These are phyloP conservation scores for Anastatus disparis DNA, from an alignment of 1,140 invertebrate species.

Conservation along the genomic window DNA sequence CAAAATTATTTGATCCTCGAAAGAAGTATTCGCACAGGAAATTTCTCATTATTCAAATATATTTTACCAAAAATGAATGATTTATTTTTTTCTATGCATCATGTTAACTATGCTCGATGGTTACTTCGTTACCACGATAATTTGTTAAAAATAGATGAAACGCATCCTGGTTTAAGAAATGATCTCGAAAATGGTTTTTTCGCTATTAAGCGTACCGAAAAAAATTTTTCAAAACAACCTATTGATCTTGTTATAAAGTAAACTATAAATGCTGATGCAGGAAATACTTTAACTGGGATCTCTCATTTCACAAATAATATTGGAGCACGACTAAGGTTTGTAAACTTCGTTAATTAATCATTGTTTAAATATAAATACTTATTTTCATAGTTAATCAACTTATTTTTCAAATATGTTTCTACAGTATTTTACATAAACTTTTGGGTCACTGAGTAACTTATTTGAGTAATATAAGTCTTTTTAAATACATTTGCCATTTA, in stretches of 20 bases:
- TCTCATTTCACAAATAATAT: conserved; percentile 36
- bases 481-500: too few relatives aligned
- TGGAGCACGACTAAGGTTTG: not conserved
- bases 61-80: conserved; percentile 50
- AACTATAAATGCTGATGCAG: conserved; percentile 50
- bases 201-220: conserved; percentile 45
- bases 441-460: too few relatives aligned
- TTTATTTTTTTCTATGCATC: conserved; percentile 56
- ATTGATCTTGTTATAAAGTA: conserved; percentile 49
- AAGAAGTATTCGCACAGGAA: conserved; percentile 35
- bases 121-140: conserved; percentile 41
- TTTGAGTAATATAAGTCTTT: too few relatives aligned
- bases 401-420: too few relatives aligned
- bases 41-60: conserved; percentile 44
- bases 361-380: too few relatives aligned
- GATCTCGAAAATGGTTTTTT: conserved; percentile 42
- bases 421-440: too few relatives aligned
- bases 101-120: conserved; percentile 56
- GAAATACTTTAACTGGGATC: conserved; percentile 44
- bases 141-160: conserved; percentile 41
- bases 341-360: too few relatives aligned
- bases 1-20: conserved; percentile 50
- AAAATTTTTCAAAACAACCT: conserved; percentile 45
- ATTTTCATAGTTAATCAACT: too few relatives aligned
- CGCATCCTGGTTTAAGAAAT: conserved; percentile 48